Percentiles rank a stretch among this genome's conserved stretches.
phyloP scores from a whole-genome alignment of 2,113 vertebrate genomes.

The Podocnemis expansa region DNA sequence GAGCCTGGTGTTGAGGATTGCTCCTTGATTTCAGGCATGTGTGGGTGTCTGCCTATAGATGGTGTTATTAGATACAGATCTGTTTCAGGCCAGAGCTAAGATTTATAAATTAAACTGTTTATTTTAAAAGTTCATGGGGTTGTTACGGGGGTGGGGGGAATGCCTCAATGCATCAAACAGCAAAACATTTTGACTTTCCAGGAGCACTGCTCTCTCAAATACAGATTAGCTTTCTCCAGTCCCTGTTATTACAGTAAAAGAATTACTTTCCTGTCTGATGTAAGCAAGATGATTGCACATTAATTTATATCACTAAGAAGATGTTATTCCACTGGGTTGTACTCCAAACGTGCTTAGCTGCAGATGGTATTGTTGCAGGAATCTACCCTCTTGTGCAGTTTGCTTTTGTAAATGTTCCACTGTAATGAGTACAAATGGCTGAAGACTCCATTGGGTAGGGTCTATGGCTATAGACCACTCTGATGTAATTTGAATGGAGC shows the following conservation, averaged over 20 bases:
- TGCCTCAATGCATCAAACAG: neutral
- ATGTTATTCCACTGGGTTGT: neutral
- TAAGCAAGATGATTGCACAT: neutral
- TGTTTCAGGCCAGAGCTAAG: neutral
- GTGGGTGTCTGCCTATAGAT: neutral
- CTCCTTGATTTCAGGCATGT: neutral
- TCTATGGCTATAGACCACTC: neutral
- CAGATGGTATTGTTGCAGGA: neutral
- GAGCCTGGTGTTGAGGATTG: neutral
- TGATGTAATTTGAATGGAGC: neutral
- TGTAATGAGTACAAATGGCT: neutral
- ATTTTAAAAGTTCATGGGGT: neutral
- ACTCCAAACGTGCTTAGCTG: neutral
- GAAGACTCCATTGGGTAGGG: neutral
- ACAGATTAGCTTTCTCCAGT: neutral
- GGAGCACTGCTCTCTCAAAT: neutral
- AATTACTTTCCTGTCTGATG: neutral
- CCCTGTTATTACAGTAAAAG: neutral
- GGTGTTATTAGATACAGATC: neutral
- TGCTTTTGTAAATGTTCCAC: neutral
- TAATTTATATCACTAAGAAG: neutral
- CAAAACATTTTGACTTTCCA: constrained; percentile 4
- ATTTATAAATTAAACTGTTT: constrained; percentile 29
- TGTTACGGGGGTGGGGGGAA: neutral
- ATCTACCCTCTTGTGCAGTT: neutral